Percentiles rank a stretch among this genome's conserved stretches.
Evolutionary conservation across 2,888 invertebrate genomes (phyloP).

Genomic region (Dolomedes plantarius): DNA sequence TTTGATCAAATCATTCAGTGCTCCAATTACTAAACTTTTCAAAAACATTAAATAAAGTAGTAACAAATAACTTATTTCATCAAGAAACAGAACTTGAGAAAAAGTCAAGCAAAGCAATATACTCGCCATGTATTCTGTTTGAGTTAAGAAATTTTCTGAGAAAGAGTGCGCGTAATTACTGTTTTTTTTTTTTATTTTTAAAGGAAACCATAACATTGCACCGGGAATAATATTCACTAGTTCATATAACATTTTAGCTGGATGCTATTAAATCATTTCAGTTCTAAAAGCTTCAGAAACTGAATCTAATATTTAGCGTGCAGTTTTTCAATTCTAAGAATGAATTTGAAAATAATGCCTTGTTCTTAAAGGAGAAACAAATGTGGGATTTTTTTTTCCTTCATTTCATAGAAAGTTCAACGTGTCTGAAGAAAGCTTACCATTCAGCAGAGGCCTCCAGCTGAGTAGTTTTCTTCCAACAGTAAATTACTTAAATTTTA

Average conservation of each 20-base stretch:
- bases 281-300: conserved; percentile 18
- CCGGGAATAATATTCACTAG: conserved; percentile 5
- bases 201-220: neutral
- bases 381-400: conserved; percentile 1
- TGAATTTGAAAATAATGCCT: conserved; percentile 13
- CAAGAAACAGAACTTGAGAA: conserved; percentile 1
- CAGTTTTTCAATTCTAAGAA: neutral
- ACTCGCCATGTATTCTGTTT: neutral
- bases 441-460: conserved; percentile 4
- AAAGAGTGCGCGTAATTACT: neutral
- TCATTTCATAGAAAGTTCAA: conserved; percentile 1
- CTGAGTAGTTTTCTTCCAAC: conserved; percentile 24
- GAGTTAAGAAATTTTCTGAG: neutral
- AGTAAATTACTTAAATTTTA: conserved; percentile 33
- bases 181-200: neutral
- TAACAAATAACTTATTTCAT: neutral
- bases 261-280: neutral
- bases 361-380: neutral
- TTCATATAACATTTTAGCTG: neutral
- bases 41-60: conserved; percentile 7
- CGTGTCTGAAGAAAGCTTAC: conserved; percentile 8
- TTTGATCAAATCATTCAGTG: neutral
- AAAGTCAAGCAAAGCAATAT: conserved; percentile 1
- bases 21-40: neutral
- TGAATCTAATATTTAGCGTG: neutral